Evolutionary conservation across 2,888 invertebrate genomes (phyloP), one percentile per base, ranked within the genome.

Genomic region (Epistrophella euchroma): DNA sequence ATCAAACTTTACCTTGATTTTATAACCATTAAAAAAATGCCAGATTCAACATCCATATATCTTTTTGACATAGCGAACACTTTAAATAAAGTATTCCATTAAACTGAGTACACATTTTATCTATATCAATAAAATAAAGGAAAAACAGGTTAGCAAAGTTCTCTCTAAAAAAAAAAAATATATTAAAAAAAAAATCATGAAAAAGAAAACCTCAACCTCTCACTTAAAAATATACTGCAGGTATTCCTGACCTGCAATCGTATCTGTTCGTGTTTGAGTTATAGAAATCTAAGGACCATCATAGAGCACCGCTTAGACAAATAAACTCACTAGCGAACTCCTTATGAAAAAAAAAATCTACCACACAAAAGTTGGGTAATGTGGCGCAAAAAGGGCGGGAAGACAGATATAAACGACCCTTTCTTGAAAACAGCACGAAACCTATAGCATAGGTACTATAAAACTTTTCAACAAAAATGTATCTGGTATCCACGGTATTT

Each of bases 81-180:
- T 66, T 40, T 43, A 52, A 43, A 40, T 22, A 58, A 50, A 45
- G 17, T 25, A 60, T 50, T 70, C 60, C 50, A 70, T 62, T 77
- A 60, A 77, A 52, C 60, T 32, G 22, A 77, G 60, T n/a, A 70
- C 43, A 52, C 60, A 71, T 60, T 73, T 47, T 66, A 50, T 64
- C 56, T 56, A n/a, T 75, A 25, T 40, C 45, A 45, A 43, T 60
- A 70, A 70, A 37, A n/a, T 9, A 10, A 52, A 22, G 7, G 25
- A 37, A 47, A 35, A 10, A 2, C 62, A 73, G 37, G 47, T 73
- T 73, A 11, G 6, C 22, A 72, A 47, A 73, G 47, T 15, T 62
- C 17, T 22, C 15, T 6, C 1, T 15, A 10, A 13, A 5, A 5
- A 15, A 47, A 66, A 45, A 55, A 32, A 56, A 17, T 2, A n/a